A percentile compares a stretch with the other conserved stretches of the same genome.
Conservation (phyloP, 2,888 invertebrate species). For the Candidula unifasciata region DNA sequence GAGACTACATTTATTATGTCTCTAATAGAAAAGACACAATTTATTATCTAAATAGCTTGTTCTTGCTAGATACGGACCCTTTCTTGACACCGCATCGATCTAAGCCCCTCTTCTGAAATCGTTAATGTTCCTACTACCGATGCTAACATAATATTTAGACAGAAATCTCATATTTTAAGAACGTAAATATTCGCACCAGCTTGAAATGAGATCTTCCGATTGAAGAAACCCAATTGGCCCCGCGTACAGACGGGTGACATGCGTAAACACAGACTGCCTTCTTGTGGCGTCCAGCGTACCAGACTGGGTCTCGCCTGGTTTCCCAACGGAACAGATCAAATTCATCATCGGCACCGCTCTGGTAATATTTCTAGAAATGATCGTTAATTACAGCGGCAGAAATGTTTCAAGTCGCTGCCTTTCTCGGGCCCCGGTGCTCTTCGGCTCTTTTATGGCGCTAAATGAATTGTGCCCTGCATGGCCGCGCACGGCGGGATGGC, state of each 20-base stretch:
- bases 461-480: conserved; percentile 42
- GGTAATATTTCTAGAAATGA: conserved; percentile 53
- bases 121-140: conserved; percentile 32
- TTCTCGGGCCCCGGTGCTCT: conserved; percentile 30
- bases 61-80: neutral
- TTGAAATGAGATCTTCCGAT: conserved; percentile 51
- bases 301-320: conserved; percentile 41
- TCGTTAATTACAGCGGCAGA: conserved; percentile 56
- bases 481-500: conserved; percentile 23
- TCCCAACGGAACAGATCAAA: conserved; percentile 51
- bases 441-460: conserved; percentile 40
- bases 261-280: conserved; percentile 39
- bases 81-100: conserved; percentile 22
- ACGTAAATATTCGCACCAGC: conserved; percentile 50
- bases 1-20: conserved; percentile 24
- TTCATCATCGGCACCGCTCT: conserved; percentile 54
- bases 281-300: conserved; percentile 30
- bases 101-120: conserved; percentile 38
- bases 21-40: conserved; percentile 48
- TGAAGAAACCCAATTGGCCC: conserved; percentile 52
- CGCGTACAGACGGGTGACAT: conserved; percentile 34
- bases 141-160: conserved; percentile 48
- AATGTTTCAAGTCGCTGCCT: conserved; percentile 52
- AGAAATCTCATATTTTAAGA: conserved; percentile 51
- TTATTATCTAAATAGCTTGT: conserved; percentile 40